Evolutionary conservation across 1,140 invertebrate genomes (phyloP).

Genomic region (Cydia fagiglandana): DNA sequence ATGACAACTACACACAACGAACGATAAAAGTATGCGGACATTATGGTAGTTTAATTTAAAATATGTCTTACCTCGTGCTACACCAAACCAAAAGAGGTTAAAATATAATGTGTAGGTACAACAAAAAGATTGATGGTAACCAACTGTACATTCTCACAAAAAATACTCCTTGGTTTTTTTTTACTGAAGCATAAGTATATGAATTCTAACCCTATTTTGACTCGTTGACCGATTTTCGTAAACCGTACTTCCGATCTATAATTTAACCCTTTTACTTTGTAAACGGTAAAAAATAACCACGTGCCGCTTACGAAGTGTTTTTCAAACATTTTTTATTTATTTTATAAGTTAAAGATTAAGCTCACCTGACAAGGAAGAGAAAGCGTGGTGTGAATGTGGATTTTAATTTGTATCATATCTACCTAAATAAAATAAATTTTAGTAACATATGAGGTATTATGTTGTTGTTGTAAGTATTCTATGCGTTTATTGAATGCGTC

Average conservation of each 20-base stretch:
- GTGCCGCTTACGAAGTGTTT: constrained; percentile 40
- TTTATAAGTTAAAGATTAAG: constrained; percentile 35
- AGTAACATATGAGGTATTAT: no score
- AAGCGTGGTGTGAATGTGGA: neutral
- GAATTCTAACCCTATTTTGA: constrained; percentile 40
- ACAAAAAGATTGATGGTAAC: constrained; percentile 4
- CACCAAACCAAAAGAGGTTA: no score
- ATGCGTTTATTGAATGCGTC: no score
- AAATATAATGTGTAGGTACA: neutral
- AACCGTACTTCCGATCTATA: constrained; percentile 40
- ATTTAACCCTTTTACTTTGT: constrained; percentile 38
- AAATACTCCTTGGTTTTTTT: constrained; percentile 17
- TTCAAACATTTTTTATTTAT: constrained; percentile 20
- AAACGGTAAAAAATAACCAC: constrained; percentile 48
- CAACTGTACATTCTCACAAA: constrained; percentile 32
- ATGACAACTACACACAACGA: no score
- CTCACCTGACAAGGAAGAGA: constrained; percentile 37
- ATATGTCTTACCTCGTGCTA: no score
- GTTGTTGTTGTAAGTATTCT: no score
- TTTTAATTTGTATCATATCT: neutral
- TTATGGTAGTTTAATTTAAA: no score
- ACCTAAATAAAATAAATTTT: no score
- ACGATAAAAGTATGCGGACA: no score
- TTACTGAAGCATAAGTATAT: neutral
- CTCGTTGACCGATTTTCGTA: constrained; percentile 54